Conservation (phyloP, 2,888 invertebrate genomes). For the Pegoplata infirma region DNA sequence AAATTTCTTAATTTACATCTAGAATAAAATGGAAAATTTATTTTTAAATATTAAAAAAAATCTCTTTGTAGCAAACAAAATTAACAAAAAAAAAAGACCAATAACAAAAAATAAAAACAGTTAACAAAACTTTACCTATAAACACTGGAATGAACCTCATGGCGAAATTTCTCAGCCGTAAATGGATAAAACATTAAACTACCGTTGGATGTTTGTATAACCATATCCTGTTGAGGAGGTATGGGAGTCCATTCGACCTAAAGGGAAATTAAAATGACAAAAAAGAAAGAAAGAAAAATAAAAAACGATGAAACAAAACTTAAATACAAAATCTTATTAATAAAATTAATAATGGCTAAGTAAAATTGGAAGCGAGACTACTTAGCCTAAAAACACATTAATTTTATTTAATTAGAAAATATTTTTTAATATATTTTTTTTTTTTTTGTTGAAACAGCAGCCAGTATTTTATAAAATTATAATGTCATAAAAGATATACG, state of each 20-base stretch:
- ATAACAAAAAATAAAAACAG: background rate
- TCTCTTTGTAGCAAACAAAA: background rate
- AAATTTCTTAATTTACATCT: conserved; percentile 83
- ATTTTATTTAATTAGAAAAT: background rate
- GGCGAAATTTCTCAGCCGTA: conserved; percentile 87
- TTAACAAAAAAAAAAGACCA: no score
- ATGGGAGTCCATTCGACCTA: conserved; percentile 89
- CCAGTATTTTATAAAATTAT: no score
- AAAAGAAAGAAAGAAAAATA: conserved; percentile 34
- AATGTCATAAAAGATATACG: no score
- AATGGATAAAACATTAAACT: conserved; percentile 92
- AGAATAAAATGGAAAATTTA: background rate
- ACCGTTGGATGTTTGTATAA: conserved; percentile 88
- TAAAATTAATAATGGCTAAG: conserved; percentile 20
- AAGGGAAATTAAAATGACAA: conserved; percentile 33
- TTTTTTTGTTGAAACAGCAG: no score
- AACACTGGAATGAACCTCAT: conserved; percentile 90
- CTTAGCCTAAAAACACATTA: background rate
- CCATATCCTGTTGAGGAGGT: conserved; percentile 84
- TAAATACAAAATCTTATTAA: conserved; percentile 4
- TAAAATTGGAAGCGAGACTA: no score
- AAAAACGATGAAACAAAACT: background rate
- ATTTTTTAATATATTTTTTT: no score
- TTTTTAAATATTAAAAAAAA: background rate
- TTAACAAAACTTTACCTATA: conserved; percentile 82